A percentile compares a stretch with the other conserved stretches of the same genome.
phyloP scores from a whole-genome alignment of 2,797 vertebrate species.

The Antennarius maculatus region DNA sequence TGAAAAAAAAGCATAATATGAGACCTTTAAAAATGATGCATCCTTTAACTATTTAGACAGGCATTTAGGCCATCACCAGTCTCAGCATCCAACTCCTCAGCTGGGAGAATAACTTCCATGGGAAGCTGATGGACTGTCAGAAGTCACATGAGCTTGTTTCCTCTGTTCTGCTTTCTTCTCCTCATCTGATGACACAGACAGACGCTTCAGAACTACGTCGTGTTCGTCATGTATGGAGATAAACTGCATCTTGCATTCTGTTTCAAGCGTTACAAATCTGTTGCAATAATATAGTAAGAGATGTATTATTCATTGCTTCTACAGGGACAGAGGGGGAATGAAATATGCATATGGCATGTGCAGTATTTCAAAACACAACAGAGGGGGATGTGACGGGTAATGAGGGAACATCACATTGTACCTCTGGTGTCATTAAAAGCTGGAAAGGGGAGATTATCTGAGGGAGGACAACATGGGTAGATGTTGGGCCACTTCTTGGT shows the following conservation, averaged over 20 bases:
- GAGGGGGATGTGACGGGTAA: slow-evolving; percentile 51
- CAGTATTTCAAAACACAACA: slow-evolving; percentile 54
- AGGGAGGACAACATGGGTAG: slow-evolving; percentile 50
- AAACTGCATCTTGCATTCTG: slow-evolving; percentile 78
- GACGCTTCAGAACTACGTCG: slow-evolving; percentile 66
- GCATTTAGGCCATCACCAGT: slow-evolving; percentile 48
- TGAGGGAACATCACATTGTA: slow-evolving; percentile 55
- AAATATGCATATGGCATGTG: slow-evolving; percentile 65
- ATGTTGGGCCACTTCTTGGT: slow-evolving; percentile 53
- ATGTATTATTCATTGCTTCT: slow-evolving; percentile 79
- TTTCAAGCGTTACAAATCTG: slow-evolving; percentile 82
- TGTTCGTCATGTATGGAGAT: slow-evolving; percentile 66
- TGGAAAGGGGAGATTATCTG: slow-evolving; percentile 51
- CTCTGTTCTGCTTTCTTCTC: slow-evolving; percentile 59
- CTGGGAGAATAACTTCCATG: slow-evolving; percentile 64
- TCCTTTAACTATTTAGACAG: slow-evolving; percentile 51
- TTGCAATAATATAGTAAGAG: slow-evolving; percentile 81
- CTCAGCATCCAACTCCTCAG: slow-evolving; percentile 49
- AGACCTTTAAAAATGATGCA: slow-evolving; percentile 10
- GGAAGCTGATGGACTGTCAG: slow-evolving; percentile 75
- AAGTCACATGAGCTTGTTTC: slow-evolving; percentile 69
- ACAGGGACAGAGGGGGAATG: slow-evolving; percentile 49
- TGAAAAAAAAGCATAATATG: too few species aligned
- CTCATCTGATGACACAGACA: slow-evolving; percentile 63
- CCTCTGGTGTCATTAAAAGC: slow-evolving; percentile 60